A percentile compares a stretch with the other conserved stretches of the same genome.
phyloP scores from a whole-genome alignment of 2,113 vertebrate species.

The Callaeas wilsoni region DNA sequence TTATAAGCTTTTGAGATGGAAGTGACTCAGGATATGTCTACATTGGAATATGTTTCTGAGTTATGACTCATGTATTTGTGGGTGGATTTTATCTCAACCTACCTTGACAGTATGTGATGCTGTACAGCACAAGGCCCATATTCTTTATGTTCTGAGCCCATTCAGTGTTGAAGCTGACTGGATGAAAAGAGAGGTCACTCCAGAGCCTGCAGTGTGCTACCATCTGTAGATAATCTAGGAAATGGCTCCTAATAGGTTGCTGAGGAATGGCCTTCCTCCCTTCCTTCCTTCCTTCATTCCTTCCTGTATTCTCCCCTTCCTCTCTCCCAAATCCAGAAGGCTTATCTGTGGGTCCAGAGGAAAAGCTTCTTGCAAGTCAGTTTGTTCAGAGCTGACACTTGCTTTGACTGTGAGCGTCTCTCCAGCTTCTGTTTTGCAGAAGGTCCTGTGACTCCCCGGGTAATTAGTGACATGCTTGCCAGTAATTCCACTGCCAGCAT shows the following conservation, averaged over 20 bases:
- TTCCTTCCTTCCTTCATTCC: neutral
- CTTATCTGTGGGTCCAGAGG: neutral
- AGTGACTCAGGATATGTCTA: constrained; percentile 47
- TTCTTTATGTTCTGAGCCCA: neutral
- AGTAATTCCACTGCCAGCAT: neutral
- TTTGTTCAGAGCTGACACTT: neutral
- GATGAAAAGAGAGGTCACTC: neutral
- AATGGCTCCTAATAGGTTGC: neutral
- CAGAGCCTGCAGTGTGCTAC: neutral
- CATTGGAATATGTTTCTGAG: constrained; percentile 1
- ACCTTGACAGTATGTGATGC: neutral
- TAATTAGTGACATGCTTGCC: neutral
- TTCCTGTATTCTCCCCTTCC: neutral
- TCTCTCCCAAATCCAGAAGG: neutral
- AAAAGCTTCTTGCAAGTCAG: neutral
- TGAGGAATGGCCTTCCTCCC: neutral
- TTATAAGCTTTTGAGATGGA: constrained; percentile 38
- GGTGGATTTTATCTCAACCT: constrained; percentile 51
- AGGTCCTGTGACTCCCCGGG: neutral
- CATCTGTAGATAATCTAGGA: neutral
- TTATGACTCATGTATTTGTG: constrained; percentile 38
- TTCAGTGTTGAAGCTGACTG: neutral
- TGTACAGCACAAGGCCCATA: neutral
- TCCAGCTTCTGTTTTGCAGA: neutral
- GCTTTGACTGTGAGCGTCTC: neutral